Evolutionary conservation across 2,113 vertebrate genomes (phyloP).

Genomic region (Chionodraco myersi): DNA sequence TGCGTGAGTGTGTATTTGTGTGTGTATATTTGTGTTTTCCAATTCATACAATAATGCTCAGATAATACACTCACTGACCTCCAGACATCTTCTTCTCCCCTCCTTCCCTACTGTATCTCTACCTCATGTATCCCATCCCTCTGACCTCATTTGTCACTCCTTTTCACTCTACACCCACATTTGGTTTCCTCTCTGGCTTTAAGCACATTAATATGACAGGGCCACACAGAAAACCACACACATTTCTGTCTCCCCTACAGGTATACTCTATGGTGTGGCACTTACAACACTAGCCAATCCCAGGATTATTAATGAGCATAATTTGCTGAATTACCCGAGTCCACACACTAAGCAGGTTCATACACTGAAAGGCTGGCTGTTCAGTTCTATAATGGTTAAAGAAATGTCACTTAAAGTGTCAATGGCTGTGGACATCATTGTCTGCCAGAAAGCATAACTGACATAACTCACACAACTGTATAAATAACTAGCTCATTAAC

Average conservation of each 20-base stretch:
- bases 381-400: conserved; percentile 48
- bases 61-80: conserved; percentile 56
- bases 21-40: conserved; percentile 22
- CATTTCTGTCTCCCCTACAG: neutral
- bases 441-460: conserved; percentile 1
- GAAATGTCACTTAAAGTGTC: conserved; percentile 41
- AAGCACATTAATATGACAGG: conserved; percentile 3
- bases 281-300: neutral
- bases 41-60: conserved; percentile 51
- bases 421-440: conserved; percentile 7
- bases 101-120: neutral
- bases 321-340: conserved; percentile 33
- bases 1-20: conserved; percentile 5
- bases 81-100: conserved; percentile 13
- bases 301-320: conserved; percentile 28
- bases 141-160: conserved; percentile 41
- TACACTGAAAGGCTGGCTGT: conserved; percentile 13
- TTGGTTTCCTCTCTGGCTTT: conserved; percentile 13
- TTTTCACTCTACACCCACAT: neutral
- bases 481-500: conserved; percentile 32
- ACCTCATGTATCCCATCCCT: conserved; percentile 27
- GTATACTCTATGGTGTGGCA: neutral
- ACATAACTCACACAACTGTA: conserved; percentile 19
- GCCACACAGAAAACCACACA: neutral
- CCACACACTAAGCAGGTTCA: conserved; percentile 16